Base-by-base conservation (phyloP, 2,888 invertebrate species). In the Leptopterna dolabrata region DNA sequence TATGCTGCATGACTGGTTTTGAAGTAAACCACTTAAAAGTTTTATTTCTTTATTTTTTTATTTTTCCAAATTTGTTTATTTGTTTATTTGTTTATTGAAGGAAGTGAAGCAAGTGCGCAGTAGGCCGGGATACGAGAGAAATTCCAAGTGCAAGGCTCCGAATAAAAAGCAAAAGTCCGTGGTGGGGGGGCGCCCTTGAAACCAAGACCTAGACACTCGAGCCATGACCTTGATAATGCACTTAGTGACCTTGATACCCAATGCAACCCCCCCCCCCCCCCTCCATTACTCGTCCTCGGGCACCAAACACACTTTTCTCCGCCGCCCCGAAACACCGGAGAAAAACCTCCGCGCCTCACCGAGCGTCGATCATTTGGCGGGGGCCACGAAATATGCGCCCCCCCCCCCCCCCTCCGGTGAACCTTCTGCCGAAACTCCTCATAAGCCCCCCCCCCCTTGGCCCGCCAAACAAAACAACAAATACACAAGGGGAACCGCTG, bases 181-280 rank as follows among this genome's bases (percentile, higher is more conserved):
- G 27, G 14, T 14, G 30, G 7, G 36, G 30, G 73, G 81, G 11
- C n/a, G 85, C 24, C 85, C 85, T 85, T 85, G 85, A 73, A 85
- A 85, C 85, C 30, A 45, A 71, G 85, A 85, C 85, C 85, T 85
- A 85, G 73, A 73, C 85, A 71, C 83, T n/a, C 76, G 71, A n/a
- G 3, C 6, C 41, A 30, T 47, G 73, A 29, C 85, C 85, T 85
- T 85, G 85, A 30, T 45, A n/a, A 78, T 78, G 78, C 45, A 78
- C 45, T 78, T 78, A 63, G 63, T 63, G 24, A 24, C 51, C 51
- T 16, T n/a, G 51, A n/a, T 51, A 0, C 0, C 51, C 51, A 7
- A 36, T 7, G 36, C 7, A 36, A 4, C 2, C 36, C 2, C 36
- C 1, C n/a, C n/a, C 4, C 51, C n/a, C n/a, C 45, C 13, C 6